phyloP scores from a whole-genome alignment of 1,140 invertebrate species.

The Bursaphelenchus mucronatus region DNA sequence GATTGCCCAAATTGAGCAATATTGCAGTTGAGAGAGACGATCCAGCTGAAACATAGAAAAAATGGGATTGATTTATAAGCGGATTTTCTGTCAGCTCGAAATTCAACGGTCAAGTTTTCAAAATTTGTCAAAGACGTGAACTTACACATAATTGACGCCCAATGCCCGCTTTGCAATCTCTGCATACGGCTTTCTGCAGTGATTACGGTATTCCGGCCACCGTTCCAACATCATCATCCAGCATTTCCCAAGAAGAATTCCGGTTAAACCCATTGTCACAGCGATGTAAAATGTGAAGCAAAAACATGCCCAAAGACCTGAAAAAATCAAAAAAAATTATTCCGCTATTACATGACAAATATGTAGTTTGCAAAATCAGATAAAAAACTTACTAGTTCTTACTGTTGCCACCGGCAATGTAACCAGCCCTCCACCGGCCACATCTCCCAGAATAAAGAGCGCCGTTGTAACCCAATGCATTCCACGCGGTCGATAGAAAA shows the following conservation, averaged over 20 bases:
- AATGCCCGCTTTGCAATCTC: no score
- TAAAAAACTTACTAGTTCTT: no score
- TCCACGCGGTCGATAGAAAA: constrained; percentile 14
- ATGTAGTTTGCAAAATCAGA: neutral
- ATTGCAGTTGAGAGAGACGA: constrained; percentile 66
- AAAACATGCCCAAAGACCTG: constrained; percentile 24
- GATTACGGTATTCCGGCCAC: constrained; percentile 66
- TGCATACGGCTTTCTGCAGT: constrained; percentile 64
- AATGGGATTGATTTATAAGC: no score
- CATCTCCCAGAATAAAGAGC: constrained; percentile 71
- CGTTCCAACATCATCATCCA: constrained; percentile 71
- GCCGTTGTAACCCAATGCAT: constrained; percentile 63
- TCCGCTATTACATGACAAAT: constrained; percentile 13
- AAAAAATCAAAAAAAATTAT: no score
- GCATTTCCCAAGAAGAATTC: constrained; percentile 66
- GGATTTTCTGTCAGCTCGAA: no score
- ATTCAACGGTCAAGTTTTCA: no score
- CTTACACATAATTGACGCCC: no score
- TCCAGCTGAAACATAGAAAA: constrained; percentile 43
- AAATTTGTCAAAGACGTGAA: no score
- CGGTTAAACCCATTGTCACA: constrained; percentile 29
- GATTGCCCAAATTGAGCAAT: constrained; percentile 70
- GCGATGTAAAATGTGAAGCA: constrained; percentile 32
- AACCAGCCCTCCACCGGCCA: constrained; percentile 65
- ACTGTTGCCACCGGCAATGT: no score